A percentile compares a stretch with the other conserved stretches of the same genome.
Evolutionary conservation across 2,888 invertebrate species (phyloP).

Genomic region (Clitarchus hookeri): DNA sequence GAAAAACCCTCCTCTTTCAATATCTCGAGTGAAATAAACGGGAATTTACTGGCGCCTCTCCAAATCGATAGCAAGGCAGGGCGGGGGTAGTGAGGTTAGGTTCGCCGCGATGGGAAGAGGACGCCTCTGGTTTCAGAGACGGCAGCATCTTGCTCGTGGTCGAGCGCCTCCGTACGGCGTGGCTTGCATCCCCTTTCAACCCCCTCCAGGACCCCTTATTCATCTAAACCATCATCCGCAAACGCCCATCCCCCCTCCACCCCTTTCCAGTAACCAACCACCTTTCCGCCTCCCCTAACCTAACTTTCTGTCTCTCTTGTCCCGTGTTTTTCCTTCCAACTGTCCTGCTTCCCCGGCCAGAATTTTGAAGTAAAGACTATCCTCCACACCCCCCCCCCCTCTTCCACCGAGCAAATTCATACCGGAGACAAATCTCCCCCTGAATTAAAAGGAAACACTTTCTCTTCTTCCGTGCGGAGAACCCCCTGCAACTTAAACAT

Average conservation of each 20-base stretch:
- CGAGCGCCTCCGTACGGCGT: not conserved
- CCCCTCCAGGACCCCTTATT: not conserved
- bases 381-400: not conserved
- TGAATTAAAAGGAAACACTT: not conserved
- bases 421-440: not conserved
- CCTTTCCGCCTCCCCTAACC: not conserved
- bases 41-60: conserved; percentile 35
- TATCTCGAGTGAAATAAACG: conserved; percentile 36
- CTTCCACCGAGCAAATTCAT: not conserved
- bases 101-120: not conserved
- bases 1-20: conserved; percentile 34
- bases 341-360: no score
- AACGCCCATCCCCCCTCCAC: not conserved
- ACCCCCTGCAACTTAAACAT: no score
- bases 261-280: not conserved
- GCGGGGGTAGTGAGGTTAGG: not conserved
- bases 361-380: no score
- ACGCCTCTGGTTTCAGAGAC: not conserved
- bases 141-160: conserved; percentile 20
- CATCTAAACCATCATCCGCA: not conserved
- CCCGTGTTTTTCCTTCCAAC: not conserved
- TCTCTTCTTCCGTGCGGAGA: not conserved
- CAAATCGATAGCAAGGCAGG: conserved; percentile 27
- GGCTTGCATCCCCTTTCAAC: not conserved
- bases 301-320: not conserved